Evolutionary conservation across 92 coral and sea anemone species (phyloP).

Genomic region (Heliopora coerulea): DNA sequence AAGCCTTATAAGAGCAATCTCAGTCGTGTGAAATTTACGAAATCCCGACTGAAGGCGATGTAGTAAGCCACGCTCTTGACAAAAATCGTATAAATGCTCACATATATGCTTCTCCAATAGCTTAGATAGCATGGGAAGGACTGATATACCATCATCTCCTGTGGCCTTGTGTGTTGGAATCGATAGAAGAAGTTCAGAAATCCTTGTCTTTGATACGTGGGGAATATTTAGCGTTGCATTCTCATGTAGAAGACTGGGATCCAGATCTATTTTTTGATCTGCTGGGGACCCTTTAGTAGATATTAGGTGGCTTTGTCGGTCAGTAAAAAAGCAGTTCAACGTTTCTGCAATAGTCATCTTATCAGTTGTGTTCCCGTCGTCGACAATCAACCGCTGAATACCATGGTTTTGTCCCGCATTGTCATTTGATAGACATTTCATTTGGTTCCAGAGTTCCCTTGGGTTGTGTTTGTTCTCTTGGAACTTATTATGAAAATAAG

Average conservation of each 20-base stretch:
- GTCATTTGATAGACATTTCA: background rate
- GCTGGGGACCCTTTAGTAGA: no score
- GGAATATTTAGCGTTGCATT: no score
- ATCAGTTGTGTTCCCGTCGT: conserved; percentile 6
- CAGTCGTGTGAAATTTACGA: no score
- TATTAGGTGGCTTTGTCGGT: background rate
- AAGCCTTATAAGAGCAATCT: no score
- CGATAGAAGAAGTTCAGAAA: background rate
- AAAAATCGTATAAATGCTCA: no score
- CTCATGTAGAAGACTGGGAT: no score
- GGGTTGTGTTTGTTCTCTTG: conserved; percentile 19
- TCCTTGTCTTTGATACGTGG: background rate
- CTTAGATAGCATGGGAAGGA: no score
- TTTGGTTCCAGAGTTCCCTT: conserved; percentile 17
- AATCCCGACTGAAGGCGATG: no score
- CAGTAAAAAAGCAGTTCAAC: conserved; percentile 9
- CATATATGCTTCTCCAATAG: no score
- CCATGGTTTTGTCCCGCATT: conserved; percentile 7
- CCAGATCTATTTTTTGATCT: no score
- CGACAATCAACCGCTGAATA: conserved; percentile 11
- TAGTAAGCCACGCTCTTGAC: no score
- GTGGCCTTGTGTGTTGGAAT: background rate
- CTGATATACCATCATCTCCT: background rate
- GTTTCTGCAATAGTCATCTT: conserved; percentile 13
- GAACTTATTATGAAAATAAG: conserved; percentile 1